phyloP scores from a whole-genome alignment of 2,797 vertebrate species.

The Ptychadena robeensis region DNA sequence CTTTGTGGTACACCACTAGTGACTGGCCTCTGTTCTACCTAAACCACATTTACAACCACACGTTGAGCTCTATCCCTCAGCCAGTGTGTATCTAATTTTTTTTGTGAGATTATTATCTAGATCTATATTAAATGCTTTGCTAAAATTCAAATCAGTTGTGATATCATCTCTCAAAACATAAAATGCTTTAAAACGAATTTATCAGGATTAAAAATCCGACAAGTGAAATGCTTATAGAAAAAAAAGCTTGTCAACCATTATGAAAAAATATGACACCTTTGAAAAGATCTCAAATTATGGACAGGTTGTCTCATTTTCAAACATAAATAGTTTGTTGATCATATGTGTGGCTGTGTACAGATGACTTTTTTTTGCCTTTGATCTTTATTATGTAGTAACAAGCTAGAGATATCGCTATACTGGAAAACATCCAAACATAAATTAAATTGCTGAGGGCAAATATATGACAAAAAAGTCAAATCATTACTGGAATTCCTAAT shows the following conservation, averaged over 20 bases:
- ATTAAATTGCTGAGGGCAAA: slow-evolving; percentile 55
- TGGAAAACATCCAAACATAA: slow-evolving; percentile 57
- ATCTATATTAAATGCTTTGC: too few species aligned
- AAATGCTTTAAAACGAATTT: background rate
- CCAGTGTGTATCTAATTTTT: too few species aligned
- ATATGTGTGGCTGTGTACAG: slow-evolving; percentile 33
- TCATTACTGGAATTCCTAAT: slow-evolving; percentile 60
- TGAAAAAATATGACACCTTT: background rate
- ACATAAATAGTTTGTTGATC: slow-evolving; percentile 46
- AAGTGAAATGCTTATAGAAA: background rate
- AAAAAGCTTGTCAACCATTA: background rate
- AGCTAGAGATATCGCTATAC: slow-evolving; percentile 44
- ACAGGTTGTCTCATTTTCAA: slow-evolving; percentile 27
- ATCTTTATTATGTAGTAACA: slow-evolving; percentile 33
- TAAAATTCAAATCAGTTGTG: too few species aligned
- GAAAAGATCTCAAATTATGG: slow-evolving; percentile 15
- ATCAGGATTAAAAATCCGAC: background rate
- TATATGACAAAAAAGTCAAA: slow-evolving; percentile 58
- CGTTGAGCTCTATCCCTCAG: too few species aligned
- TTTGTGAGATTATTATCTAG: too few species aligned
- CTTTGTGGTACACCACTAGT: too few species aligned
- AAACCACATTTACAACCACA: too few species aligned
- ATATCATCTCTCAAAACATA: too few species aligned
- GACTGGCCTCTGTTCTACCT: too few species aligned
- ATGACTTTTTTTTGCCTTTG: slow-evolving; percentile 40